Conservation (phyloP, 1,140 invertebrate species). For the Trichoplusia ni region DNA sequence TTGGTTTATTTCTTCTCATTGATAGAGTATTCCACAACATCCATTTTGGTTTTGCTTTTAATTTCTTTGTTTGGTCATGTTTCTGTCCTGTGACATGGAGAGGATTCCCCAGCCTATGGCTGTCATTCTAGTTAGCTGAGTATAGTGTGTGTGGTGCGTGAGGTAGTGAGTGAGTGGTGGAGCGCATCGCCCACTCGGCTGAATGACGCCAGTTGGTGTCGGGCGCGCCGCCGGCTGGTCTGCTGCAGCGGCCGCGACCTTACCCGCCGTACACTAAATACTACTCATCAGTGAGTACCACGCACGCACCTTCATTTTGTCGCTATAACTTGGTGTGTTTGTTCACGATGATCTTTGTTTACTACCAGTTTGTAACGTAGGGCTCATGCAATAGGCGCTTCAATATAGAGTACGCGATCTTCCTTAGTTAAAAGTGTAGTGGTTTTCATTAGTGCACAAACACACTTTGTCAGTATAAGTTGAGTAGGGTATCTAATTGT, state of each 20-base stretch:
- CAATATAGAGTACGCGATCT: too few species aligned
- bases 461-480: too few species aligned
- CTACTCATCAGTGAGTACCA: conserved; percentile 15
- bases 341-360: too few species aligned
- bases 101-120: background rate
- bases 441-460: too few species aligned
- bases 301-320: background rate
- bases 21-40: too few species aligned
- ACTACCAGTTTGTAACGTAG: too few species aligned
- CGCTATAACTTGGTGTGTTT: background rate
- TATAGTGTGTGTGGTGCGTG: conserved; percentile 42
- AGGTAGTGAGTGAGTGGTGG: conserved; percentile 40
- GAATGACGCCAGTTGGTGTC: conserved; percentile 55
- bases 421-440: too few species aligned
- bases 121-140: conserved; percentile 6
- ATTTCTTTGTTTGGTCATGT: too few species aligned
- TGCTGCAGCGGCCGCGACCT: conserved; percentile 3
- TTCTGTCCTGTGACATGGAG: too few species aligned
- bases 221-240: conserved; percentile 28
- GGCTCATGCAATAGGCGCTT: too few species aligned
- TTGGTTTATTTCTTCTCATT: background rate
- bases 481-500: too few species aligned
- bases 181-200: conserved; percentile 61
- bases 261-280: background rate
- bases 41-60: too few species aligned